Percentiles rank a stretch among this genome's conserved stretches.
These are phyloP conservation scores for Stichodactyla mertensii DNA, from an alignment of 64 coral and sea anemone species.

Conservation along the genomic window DNA sequence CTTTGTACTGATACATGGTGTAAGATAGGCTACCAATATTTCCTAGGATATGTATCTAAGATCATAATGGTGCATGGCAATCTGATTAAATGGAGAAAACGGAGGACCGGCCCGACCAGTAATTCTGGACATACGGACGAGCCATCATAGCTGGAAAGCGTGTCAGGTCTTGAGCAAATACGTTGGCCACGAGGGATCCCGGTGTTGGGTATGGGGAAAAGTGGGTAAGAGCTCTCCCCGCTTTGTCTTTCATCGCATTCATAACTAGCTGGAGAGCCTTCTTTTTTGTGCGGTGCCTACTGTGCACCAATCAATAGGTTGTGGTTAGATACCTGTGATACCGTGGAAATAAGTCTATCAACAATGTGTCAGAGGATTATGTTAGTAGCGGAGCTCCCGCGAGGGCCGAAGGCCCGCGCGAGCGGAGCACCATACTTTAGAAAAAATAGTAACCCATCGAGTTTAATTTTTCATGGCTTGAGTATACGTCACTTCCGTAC, in stretches of 20 bases:
- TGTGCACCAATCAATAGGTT: too few relatives aligned
- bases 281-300: too few relatives aligned
- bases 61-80: conserved; percentile 7
- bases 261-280: too few relatives aligned
- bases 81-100: background rate
- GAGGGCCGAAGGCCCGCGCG: too few relatives aligned
- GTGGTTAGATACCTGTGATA: too few relatives aligned
- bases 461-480: too few relatives aligned
- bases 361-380: too few relatives aligned
- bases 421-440: too few relatives aligned
- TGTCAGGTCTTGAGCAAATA: conserved; percentile 13
- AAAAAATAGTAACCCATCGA: too few relatives aligned
- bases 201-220: conserved; percentile 29
- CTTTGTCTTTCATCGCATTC: conserved; percentile 1
- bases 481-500: too few relatives aligned
- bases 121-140: background rate
- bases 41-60: conserved; percentile 25
- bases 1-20: background rate
- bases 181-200: background rate
- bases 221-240: conserved; percentile 14
- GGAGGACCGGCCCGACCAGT: conserved; percentile 10
- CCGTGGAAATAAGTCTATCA: too few relatives aligned
- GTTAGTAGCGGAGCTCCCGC: too few relatives aligned
- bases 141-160: background rate
- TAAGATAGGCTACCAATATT: conserved; percentile 21